Evolutionary conservation across 2,113 vertebrate species (phyloP), one percentile per base, ranked within the genome.

Genomic region (Oceanodroma tethys): DNA sequence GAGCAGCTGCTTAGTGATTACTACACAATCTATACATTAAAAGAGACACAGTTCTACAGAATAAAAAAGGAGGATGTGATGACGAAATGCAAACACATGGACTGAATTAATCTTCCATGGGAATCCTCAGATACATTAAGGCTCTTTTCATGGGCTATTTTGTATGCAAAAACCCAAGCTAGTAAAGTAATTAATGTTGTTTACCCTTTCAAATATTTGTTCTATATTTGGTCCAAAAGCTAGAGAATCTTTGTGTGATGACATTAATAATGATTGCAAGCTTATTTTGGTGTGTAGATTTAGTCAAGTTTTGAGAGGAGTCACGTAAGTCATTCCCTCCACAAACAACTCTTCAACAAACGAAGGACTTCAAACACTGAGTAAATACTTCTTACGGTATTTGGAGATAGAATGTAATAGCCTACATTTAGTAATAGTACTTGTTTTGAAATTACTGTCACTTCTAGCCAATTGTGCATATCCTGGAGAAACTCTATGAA

Each of bases 51-150:
- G 25, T 40, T 88, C 36, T 55, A 76, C 18, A 36, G 26, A 59
- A 87, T 23, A 63, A 56, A 71, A 91, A 83, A 38, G 22, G 14
- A 50, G 13, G 30, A 30, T 60, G 6, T 68, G 58, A 71, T 43
- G 8, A 38, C 0, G 1, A 50, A 70, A 81, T 9, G 11, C 32
- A 62, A 50, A 67, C 21, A 32, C 22, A 67, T 0, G 2, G 36
- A 60, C 11, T 62, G 13, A 84, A 50, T 47, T 67, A 81, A 72
- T 19, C 12, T 81, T 73, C 42, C 34, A 92, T 2, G 53, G 12
- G 16, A 58, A 63, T 55, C 6, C 20, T 42, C 59, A 88, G 20
- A 40, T 53, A 68, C 47, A 68, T 11, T 38, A 48, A 71, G 30
- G 3, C 7, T 47, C 55, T 73, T 84, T 71, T 66, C 19, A 67